Base-by-base conservation (phyloP, 2,797 vertebrate genomes). In the Betta splendens region DNA sequence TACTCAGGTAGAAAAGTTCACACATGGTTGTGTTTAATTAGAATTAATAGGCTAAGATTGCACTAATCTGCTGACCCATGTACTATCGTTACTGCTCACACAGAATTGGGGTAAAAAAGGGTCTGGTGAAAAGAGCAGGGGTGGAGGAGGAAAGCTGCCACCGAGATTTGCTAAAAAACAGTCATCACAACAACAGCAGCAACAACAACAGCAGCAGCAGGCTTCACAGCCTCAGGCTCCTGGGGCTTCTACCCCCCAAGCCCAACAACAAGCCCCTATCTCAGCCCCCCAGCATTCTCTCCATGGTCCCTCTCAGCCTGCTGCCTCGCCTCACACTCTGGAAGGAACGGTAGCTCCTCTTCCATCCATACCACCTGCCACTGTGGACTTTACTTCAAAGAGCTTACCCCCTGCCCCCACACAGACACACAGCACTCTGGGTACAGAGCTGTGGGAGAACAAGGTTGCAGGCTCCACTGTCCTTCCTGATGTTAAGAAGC, bases 81-180 rank as follows among this genome's bases (percentile, higher is more conserved):
- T 38, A 9, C 25, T 53, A 22, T 16, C 25, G 3, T n/a, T 7
- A 1, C 16, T 16, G 9, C 4, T 67, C 20, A 37, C 22, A 3
- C 77, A 99, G 98, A 95, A 94, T 62, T 99, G 96, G 96, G 92
- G 91, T 82, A 99, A 99, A 89, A 99, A 99, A 79, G 92, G 93
- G 67, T 90, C 94, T 1, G 90, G 89, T 0, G 98, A 99, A 67
- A 99, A 99, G 75, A 92, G 92, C 74, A 90, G 98, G 87, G 93
- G 92, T 58, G 93, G 92, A 28, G 94, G 95, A 47, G 97, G 96
- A 66, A 99, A 99, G 69, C 92, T 99, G 38, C 97, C 98, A 5
- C 98, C 98, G 29, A 89, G 98, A 69, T 98, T 99, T 93, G 97
- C 96, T 65, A 99, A 98, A 85, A 99, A 98, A 70, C 95, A 96